Conservation (phyloP, 2,797 vertebrate species). For the Artibeus lituratus region DNA sequence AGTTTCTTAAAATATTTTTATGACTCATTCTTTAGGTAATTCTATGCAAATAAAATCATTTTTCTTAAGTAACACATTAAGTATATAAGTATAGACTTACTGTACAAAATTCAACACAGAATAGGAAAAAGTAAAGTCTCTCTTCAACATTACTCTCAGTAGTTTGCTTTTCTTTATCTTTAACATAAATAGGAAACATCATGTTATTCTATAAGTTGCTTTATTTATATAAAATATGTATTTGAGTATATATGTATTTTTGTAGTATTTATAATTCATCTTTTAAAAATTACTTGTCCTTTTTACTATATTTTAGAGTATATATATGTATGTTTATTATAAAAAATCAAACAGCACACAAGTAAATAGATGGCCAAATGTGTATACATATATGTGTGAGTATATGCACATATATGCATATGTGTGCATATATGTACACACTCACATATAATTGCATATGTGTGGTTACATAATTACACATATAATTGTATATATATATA, state of each 20-base stretch:
- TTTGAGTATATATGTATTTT: background rate
- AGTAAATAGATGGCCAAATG: background rate
- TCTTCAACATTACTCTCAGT: background rate
- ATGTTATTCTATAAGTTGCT: background rate
- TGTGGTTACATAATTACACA: background rate
- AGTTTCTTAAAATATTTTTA: background rate
- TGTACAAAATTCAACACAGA: background rate
- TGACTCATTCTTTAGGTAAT: background rate
- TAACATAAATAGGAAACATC: background rate
- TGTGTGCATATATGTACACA: background rate
- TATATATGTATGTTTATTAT: background rate
- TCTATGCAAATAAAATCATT: background rate
- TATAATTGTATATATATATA: too few relatives aligned
- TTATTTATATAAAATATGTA: slow-evolving; percentile 3
- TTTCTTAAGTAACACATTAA: background rate
- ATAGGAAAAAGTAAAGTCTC: background rate
- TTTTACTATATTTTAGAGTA: background rate
- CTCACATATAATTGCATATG: too few relatives aligned
- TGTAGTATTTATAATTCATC: background rate
- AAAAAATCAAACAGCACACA: background rate
- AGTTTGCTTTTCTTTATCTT: background rate
- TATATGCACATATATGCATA: too few relatives aligned
- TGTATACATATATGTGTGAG: too few relatives aligned
- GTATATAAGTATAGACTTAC: background rate
- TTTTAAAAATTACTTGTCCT: background rate